These are phyloP conservation scores for Herminia tarsipennalis DNA, from an alignment of 2,888 invertebrate genomes.

Conservation along the genomic window DNA sequence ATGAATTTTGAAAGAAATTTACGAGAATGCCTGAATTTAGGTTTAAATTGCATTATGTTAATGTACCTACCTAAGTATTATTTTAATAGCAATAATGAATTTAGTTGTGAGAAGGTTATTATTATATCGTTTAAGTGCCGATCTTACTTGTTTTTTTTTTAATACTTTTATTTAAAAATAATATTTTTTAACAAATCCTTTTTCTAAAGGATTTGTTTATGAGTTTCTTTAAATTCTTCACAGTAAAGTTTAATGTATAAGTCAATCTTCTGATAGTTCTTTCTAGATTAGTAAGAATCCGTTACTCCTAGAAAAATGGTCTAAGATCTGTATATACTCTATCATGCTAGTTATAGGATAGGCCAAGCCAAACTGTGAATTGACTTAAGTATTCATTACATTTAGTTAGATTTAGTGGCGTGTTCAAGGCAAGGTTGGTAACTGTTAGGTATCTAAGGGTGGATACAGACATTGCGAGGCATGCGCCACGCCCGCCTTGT, in stretches of 20 bases:
- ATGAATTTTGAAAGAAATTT: background rate
- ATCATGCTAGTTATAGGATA: slow-evolving; percentile 47
- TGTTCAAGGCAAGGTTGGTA: slow-evolving; percentile 11
- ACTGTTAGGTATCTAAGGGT: no score
- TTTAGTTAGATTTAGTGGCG: slow-evolving; percentile 31
- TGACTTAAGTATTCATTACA: slow-evolving; percentile 46
- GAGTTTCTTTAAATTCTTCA: slow-evolving; percentile 6
- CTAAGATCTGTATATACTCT: slow-evolving; percentile 46
- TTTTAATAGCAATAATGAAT: background rate
- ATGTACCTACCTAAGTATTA: background rate
- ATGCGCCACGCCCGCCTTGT: no score
- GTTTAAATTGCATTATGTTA: slow-evolving; percentile 3
- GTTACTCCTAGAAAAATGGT: slow-evolving; percentile 54
- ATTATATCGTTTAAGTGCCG: no score
- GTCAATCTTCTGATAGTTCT: slow-evolving; percentile 40
- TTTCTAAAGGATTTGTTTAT: background rate
- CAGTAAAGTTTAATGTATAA: slow-evolving; percentile 27
- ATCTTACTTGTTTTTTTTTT: background rate
- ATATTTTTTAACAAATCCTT: background rate
- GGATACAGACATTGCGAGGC: no score
- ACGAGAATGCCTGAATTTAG: background rate
- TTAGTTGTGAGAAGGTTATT: background rate
- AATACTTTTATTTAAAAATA: background rate
- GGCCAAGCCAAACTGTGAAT: slow-evolving; percentile 73
- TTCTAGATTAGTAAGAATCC: slow-evolving; percentile 48